phyloP scores from a whole-genome alignment of 2,113 vertebrate species.

The Leptobrachium ailaonicum region DNA sequence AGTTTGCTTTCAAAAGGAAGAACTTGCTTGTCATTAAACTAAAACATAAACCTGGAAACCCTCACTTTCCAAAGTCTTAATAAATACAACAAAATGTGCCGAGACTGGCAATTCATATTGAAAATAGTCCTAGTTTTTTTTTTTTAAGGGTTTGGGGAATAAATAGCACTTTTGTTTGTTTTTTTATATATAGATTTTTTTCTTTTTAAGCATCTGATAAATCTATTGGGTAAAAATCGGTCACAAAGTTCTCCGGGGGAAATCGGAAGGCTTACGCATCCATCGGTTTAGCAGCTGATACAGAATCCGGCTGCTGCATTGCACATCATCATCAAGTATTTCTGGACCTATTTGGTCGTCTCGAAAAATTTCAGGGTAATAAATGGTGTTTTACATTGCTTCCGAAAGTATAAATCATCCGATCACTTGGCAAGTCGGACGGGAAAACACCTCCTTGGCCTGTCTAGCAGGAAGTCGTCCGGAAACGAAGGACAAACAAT shows the following conservation, averaged over 20 bases:
- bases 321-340: conserved; percentile 18
- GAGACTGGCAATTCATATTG: conserved; percentile 37
- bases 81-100: conserved; percentile 66
- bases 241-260: conserved; percentile 38
- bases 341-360: neutral
- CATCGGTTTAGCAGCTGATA: conserved; percentile 16
- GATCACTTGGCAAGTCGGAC: too few species aligned
- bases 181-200: conserved; percentile 53
- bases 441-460: too few species aligned
- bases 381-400: neutral
- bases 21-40: neutral
- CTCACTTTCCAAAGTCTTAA: conserved; percentile 64
- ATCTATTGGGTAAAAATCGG: conserved; percentile 19
- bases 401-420: neutral
- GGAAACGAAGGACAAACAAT: too few species aligned
- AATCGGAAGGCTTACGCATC: neutral
- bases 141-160: conserved; percentile 34
- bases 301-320: neutral
- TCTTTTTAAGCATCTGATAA: too few species aligned
- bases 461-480: too few species aligned
- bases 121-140: conserved; percentile 47
- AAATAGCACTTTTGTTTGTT: conserved; percentile 50
- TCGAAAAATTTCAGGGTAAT: neutral
- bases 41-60: conserved; percentile 56
- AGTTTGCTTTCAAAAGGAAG: neutral